Percentiles rank a stretch among this genome's conserved stretches.
phyloP scores from a whole-genome alignment of 30 jellyfish, hydroid and myxozoan genomes.

The Catostylus mosaicus region DNA sequence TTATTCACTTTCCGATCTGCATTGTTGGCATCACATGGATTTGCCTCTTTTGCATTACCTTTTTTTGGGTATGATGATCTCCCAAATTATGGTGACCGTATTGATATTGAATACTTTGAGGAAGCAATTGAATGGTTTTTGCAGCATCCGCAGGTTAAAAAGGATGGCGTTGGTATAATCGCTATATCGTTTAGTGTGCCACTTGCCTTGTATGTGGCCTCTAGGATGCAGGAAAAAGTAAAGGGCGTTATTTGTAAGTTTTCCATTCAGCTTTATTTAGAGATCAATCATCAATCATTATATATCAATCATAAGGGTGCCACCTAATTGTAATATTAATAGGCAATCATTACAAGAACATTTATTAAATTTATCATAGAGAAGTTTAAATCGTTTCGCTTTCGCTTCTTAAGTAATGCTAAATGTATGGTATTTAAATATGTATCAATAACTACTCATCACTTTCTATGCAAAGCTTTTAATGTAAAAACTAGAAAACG shows the following conservation, averaged over 20 bases:
- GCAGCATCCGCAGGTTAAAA: conserved; percentile 43
- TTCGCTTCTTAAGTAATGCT: too few species aligned
- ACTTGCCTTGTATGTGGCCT: conserved; percentile 29
- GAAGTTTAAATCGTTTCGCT: background rate
- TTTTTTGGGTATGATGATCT: conserved; percentile 21
- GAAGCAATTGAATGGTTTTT: conserved; percentile 70
- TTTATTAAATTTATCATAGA: too few species aligned
- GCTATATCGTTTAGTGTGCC: conserved; percentile 61
- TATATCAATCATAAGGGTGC: background rate
- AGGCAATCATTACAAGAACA: background rate
- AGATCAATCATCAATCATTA: too few species aligned
- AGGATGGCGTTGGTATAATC: conserved; percentile 61
- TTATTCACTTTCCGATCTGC: conserved; percentile 56
- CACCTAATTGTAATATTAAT: background rate
- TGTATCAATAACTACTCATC: too few species aligned
- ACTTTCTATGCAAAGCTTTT: too few species aligned
- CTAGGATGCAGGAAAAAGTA: conserved; percentile 4
- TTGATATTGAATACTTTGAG: conserved; percentile 59
- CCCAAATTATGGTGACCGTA: conserved; percentile 5
- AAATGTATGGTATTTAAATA: too few species aligned
- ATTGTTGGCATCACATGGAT: conserved; percentile 77
- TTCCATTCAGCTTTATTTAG: background rate
- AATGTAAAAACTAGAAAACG: too few species aligned
- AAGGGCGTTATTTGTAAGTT: conserved; percentile 21
- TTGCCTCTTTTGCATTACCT: conserved; percentile 45